A percentile compares a stretch with the other conserved stretches of the same genome.
These are phyloP conservation scores for Leptura quadrifasciata DNA, from an alignment of 2,888 invertebrate genomes.

Conservation along the genomic window DNA sequence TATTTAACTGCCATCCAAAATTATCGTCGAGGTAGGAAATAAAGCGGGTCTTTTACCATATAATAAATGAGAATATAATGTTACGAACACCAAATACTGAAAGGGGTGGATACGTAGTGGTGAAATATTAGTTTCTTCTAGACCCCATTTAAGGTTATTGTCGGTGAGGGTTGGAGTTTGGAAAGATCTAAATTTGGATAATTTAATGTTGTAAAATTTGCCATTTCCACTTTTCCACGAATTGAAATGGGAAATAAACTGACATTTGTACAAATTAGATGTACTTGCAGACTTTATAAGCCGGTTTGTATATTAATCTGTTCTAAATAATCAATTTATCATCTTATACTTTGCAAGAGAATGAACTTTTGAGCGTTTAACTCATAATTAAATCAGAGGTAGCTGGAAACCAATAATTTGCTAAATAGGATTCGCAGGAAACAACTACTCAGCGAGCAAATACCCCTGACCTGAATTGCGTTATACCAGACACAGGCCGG, in stretches of 20 bases:
- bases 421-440: too few species aligned
- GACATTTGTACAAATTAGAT: not conserved
- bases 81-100: constrained; percentile 17
- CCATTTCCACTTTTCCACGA: not conserved
- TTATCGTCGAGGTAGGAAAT: constrained; percentile 24
- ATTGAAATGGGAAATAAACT: not conserved
- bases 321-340: too few species aligned
- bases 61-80: not conserved
- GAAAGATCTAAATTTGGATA: not conserved
- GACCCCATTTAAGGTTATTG: not conserved
- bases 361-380: too few species aligned
- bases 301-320: too few species aligned
- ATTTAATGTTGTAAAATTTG: constrained; percentile 2
- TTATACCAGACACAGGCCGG: too few species aligned
- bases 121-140: constrained; percentile 17
- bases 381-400: too few species aligned
- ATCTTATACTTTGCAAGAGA: too few species aligned
- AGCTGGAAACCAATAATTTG: too few species aligned
- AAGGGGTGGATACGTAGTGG: constrained; percentile 3
- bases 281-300: too few species aligned
- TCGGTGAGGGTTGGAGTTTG: not conserved
- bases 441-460: too few species aligned
- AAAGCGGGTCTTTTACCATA: constrained; percentile 15
- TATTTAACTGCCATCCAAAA: constrained; percentile 19
- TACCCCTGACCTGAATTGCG: too few species aligned